Evolutionary conservation across 2,888 invertebrate species (phyloP).

Genomic region (Cepaea hortensis): DNA sequence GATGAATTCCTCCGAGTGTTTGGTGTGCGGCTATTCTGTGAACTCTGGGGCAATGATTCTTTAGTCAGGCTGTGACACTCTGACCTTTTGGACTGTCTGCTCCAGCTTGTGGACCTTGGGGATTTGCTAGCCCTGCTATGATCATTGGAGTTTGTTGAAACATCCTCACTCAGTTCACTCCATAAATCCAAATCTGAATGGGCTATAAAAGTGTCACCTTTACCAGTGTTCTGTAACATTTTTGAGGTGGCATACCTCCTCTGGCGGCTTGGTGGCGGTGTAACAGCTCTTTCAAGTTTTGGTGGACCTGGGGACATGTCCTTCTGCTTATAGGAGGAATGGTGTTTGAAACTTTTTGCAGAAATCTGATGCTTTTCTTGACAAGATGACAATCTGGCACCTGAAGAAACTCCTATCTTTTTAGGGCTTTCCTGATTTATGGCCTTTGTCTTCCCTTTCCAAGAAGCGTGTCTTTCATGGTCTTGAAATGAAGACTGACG

Average conservation of each 20-base stretch:
- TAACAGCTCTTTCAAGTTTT: conserved; percentile 38
- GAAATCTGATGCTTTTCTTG: background rate
- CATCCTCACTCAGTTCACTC: background rate
- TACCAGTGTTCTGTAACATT: background rate
- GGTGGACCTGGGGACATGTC: conserved; percentile 41
- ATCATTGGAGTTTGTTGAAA: background rate
- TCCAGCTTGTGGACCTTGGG: background rate
- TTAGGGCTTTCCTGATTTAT: background rate
- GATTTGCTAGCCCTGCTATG: background rate
- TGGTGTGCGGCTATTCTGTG: background rate
- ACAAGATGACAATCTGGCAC: background rate
- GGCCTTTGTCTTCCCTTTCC: background rate
- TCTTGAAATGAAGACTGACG: background rate
- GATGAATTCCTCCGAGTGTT: background rate
- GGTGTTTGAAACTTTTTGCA: background rate
- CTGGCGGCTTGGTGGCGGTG: conserved; percentile 16
- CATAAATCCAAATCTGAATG: conserved; percentile 4
- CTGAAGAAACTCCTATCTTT: background rate
- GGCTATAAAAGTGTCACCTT: background rate
- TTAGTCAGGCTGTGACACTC: background rate
- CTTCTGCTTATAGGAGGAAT: background rate
- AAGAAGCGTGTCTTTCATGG: background rate
- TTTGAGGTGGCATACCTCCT: background rate
- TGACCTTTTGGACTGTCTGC: background rate
- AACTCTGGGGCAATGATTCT: background rate